Evolutionary conservation across 35 echinoderm and acorn worm genomes (phyloP), one percentile per base, ranked within the genome.

Genomic region (Heliocidaris tuberculata): DNA sequence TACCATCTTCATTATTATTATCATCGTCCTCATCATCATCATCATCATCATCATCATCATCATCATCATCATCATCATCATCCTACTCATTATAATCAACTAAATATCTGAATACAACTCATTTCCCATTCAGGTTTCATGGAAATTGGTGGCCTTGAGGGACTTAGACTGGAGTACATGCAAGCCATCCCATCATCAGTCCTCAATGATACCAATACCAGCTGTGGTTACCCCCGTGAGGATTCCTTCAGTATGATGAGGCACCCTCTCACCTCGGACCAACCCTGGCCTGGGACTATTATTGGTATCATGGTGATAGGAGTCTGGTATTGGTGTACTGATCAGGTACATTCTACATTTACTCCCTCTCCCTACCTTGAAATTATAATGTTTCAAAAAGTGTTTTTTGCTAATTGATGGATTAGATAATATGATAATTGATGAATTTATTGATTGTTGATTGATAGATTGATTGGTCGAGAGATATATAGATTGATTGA

Each of bases 191-290:
- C 97, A 2, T 95, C 90, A 16, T 85, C 95, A 29, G 96, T 95
- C 11, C 59, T 97, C 21, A 85, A 93, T 15, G 93, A 96, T 85
- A 95, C 96, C 30, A 95, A 94, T 94, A 96, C 94, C 5, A 48
- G 88, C 5, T 98, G 97, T 29, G 97, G 97, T n/a, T 94, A 96
- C 31, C 97, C 97, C 21, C 50, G 97, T 27, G 94, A 95, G 29
- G 96, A 98, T 91, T 96, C 97, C n/a, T 98, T 98, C 86, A 91
- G 95, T 94, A 95, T 98, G 54, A 93, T 98, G 85, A 93, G 97
- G 47, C 59, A 98, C 93, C 97, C 97, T 8, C 85, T 95, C 7
- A 95, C 96, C 32, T 98, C 97, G 0, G 97, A 98, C 92, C 95
- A 96, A 48, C 97, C 97, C 17, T 98, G 96, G 96, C 97, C 97